Base-by-base conservation (phyloP, 2,888 invertebrate genomes). In the Monochamus alternatus region DNA sequence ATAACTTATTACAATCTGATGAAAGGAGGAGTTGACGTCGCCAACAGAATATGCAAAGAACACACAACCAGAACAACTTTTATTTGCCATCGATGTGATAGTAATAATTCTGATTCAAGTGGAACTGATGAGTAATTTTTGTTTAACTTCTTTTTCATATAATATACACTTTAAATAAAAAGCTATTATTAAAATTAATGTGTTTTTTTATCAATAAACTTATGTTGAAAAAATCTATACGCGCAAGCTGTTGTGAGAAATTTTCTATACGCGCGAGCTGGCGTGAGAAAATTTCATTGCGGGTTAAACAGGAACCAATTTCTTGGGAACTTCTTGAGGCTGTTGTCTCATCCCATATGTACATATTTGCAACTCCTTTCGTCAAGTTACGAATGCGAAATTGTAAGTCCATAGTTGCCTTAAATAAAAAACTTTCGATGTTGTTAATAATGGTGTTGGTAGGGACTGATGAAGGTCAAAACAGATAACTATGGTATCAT, bases 11-110 rank as follows among this genome's bases (percentile, higher is more conserved):
- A 84, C 73, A 81, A 83, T 68, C 51, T 60, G 30, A 81, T 81
- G 47, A 84, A 84, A 77, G 63, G 71, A 31, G 82, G 83, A 51
- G 83, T 84, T 60, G 84, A 85, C 74, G 79, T 82, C 14, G 82
- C 83, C 31, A 83, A 84, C 72, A 80, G 81, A 81, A n/a, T 63
- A 30, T 63, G 63, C 38, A 63, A 63, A 12, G 63, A 63, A 38
- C 63, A 63, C 32, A 63, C 63, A 32, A 30, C 30, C 38, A 30
- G n/a, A 63, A 63, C 63, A 14, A 30, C 31, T 30, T 63, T 63
- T 63, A 63, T 31, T 71, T 71, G 71, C 32, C 63, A 71, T 71
- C 51, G 14, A 71, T 71, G 71, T 71, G 71, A 30, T 10, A 14
- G 32, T n/a, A n/a, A n/a, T 63, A 71, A 71, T 44, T 58, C 31